These are phyloP conservation scores for Miichthys miiuy DNA, from an alignment of 2,797 vertebrate genomes.

Conservation along the genomic window DNA sequence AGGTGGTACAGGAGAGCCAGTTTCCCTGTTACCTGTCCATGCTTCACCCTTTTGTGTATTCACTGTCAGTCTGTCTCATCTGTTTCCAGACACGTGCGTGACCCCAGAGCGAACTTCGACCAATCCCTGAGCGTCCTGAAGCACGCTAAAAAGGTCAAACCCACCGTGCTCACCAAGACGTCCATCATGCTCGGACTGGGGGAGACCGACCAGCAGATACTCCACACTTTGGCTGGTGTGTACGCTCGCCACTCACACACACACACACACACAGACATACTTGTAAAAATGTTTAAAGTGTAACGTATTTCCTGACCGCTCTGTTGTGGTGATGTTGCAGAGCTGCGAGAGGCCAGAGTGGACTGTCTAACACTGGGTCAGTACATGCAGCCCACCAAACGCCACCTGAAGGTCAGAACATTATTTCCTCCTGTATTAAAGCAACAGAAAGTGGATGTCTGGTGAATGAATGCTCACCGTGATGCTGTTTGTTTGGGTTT, in stretches of 20 bases:
- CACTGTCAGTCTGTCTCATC: neutral
- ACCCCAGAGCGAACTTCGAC: slow-evolving; percentile 93
- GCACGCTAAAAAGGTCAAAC: slow-evolving; percentile 89
- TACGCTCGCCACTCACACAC: neutral
- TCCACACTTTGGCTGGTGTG: slow-evolving; percentile 88
- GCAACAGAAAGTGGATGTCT: neutral
- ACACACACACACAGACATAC: neutral
- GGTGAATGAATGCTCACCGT: neutral
- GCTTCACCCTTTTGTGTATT: neutral
- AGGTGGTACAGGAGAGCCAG: slow-evolving; percentile 49
- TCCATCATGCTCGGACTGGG: slow-evolving; percentile 97
- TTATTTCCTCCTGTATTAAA: neutral
- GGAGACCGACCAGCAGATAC: slow-evolving; percentile 91
- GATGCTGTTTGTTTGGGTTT: slow-evolving; percentile 24
- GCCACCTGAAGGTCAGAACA: slow-evolving; percentile 92
- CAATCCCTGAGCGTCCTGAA: slow-evolving; percentile 92
- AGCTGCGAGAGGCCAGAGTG: slow-evolving; percentile 90
- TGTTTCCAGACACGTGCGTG: slow-evolving; percentile 89
- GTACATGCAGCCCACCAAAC: slow-evolving; percentile 99
- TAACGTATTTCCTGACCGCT: slow-evolving; percentile 4
- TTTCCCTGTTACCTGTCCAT: neutral
- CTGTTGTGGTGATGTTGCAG: slow-evolving; percentile 77
- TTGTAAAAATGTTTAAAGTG: neutral
- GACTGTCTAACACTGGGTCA: slow-evolving; percentile 98
- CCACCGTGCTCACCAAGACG: slow-evolving; percentile 92